phyloP scores from a whole-genome alignment of 1,140 invertebrate genomes.

The Orussus abietinus region DNA sequence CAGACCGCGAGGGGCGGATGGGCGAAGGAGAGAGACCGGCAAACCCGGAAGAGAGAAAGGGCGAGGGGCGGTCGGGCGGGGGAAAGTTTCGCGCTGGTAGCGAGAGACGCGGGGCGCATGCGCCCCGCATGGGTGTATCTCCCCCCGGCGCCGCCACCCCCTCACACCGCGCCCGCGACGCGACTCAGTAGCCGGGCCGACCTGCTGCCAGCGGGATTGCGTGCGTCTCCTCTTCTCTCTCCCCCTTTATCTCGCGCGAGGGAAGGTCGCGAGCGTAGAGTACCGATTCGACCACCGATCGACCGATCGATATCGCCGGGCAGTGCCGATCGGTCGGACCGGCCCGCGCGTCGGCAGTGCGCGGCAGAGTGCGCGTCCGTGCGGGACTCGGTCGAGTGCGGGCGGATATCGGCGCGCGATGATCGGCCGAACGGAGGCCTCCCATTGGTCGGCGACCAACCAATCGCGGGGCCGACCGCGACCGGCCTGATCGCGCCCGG shows the following conservation, averaged over 20 bases:
- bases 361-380: constrained; percentile 5
- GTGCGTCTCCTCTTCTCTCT: constrained; percentile 32
- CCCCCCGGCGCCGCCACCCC: constrained; percentile 21
- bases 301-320: not conserved
- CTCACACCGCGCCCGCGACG: constrained; percentile 34
- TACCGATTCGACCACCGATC: not conserved
- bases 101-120: constrained; percentile 27
- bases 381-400: constrained; percentile 1
- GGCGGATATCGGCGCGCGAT: constrained; percentile 4
- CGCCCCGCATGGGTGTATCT: constrained; percentile 45
- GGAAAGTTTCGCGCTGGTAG: constrained; percentile 10
- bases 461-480: no score
- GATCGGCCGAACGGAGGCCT: no score
- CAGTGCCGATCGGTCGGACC: constrained; percentile 2
- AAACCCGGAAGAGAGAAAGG: not conserved
- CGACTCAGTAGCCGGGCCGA: constrained; percentile 49
- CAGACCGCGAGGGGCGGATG: not conserved
- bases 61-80: not conserved
- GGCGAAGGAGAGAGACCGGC: constrained; percentile 3
- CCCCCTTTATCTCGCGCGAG: constrained; percentile 2
- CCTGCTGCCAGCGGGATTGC: constrained; percentile 41
- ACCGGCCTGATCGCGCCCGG: no score
- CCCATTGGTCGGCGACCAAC: no score
- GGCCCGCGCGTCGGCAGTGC: not conserved
- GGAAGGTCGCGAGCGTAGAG: not conserved